Conservation (phyloP, 2,888 invertebrate species). For the Seira sanloemensis region DNA sequence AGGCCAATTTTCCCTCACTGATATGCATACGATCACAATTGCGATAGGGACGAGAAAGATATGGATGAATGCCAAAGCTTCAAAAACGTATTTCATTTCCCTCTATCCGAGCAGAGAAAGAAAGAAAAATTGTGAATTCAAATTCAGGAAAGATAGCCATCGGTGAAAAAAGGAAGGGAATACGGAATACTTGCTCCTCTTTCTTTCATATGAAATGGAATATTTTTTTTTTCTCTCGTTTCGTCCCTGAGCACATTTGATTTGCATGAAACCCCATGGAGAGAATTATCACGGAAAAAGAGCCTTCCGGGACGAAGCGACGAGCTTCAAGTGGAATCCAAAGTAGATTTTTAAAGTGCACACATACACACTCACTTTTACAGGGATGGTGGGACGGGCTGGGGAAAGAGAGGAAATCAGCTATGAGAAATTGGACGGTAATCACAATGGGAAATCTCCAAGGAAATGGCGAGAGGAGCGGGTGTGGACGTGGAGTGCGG, state of each 20-base stretch:
- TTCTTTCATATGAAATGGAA: not conserved
- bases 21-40: conserved; percentile 25
- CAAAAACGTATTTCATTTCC: not conserved
- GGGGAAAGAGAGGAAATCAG: too few species aligned
- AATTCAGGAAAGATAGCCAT: conserved; percentile 38
- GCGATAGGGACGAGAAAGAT: conserved; percentile 13
- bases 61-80: conserved; percentile 26
- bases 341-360: not conserved
- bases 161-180: conserved; percentile 11
- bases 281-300: conserved; percentile 33
- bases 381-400: too few species aligned
- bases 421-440: not conserved
- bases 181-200: not conserved
- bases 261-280: conserved; percentile 39
- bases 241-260: conserved; percentile 20
- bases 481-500: not conserved
- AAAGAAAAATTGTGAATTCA: conserved; percentile 3
- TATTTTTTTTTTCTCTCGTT: not conserved
- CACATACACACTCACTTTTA: too few species aligned
- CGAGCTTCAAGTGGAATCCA: not conserved
- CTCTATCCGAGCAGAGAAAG: not conserved
- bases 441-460: not conserved
- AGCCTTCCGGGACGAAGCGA: conserved; percentile 34
- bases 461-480: not conserved
- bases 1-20: conserved; percentile 35